Evolutionary conservation across 2,888 invertebrate species (phyloP).

Genomic region (Octodonta nipae): DNA sequence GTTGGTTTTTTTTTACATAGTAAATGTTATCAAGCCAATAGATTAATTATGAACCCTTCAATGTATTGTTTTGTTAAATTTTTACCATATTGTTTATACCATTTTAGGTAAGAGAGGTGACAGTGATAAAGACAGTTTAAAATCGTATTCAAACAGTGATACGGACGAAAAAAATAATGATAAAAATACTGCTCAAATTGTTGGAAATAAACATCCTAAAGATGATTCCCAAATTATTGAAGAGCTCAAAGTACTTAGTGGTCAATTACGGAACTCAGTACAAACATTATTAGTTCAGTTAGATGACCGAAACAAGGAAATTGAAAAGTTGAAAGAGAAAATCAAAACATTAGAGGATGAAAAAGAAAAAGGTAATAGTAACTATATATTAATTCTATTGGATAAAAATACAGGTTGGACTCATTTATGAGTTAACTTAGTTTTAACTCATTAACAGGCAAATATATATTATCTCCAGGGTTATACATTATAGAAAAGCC

Average conservation of each 20-base stretch:
- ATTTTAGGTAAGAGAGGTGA: constrained; percentile 15
- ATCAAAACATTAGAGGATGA: constrained; percentile 45
- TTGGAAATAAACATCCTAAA: constrained; percentile 45
- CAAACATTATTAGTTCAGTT: constrained; percentile 49
- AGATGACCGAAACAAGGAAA: constrained; percentile 52
- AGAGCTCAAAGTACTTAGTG: constrained; percentile 51
- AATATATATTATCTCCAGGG: too few relatives aligned
- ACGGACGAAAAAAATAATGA: constrained; percentile 24
- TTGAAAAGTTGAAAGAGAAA: constrained; percentile 43
- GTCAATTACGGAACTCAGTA: constrained; percentile 44
- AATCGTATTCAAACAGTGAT: constrained; percentile 19
- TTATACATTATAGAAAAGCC: too few relatives aligned
- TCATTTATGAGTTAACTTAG: too few relatives aligned
- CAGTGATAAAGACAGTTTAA: constrained; percentile 27
- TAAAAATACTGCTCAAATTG: constrained; percentile 17
- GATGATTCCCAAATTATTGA: constrained; percentile 50
- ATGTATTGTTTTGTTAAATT: neutral
- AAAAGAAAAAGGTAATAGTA: constrained; percentile 35
- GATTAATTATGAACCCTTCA: neutral
- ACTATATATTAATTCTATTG: too few relatives aligned
- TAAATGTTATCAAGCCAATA: constrained; percentile 9
- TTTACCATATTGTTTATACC: neutral
- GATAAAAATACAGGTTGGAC: too few relatives aligned
- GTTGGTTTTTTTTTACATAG: too few relatives aligned
- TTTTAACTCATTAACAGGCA: too few relatives aligned